Base-by-base conservation (phyloP, 2,113 vertebrate genomes). In the Pitta sordida region DNA sequence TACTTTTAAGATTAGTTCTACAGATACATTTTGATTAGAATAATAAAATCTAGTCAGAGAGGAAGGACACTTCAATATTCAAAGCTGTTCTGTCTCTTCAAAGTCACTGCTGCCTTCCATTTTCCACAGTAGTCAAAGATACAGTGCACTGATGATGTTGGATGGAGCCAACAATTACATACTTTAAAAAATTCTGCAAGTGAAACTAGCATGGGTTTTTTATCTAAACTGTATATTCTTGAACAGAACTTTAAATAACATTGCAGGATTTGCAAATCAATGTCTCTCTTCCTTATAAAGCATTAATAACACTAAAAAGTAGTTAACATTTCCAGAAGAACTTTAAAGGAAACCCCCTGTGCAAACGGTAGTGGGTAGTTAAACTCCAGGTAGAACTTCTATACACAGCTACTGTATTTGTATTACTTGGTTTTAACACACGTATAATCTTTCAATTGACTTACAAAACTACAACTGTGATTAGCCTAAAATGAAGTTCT, bases 151-250 rank as follows among this genome's bases (percentile, higher is more conserved):
- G 15, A 65, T 39, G 9, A 68, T 34, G 27, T 2, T 64, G 39
- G 9, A 62, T 11, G 14, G 13, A 9, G 12, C 12, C 41, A 44
- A 43, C 19, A 46, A 32, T 10, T 30, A 64, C 0, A 0, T 13
- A 12, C 29, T 64, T 79, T 70, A 18, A 5, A 6, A 32, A 80
- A 27, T 58, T 78, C 34, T n/a, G 4, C 34, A 68, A 52, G 60
- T 41, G 51, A 52, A 70, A 76, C 11, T 12, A 75, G 22, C 10
- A 41, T 29, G 2, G 1, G 8, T 37, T 91, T 85, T 36, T 64
- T 69, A 82, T 12, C 63, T 68, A 53, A 86, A 62, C 11, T 51
- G 14, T 17, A 10, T 21, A 56, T 32, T 15, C n/a, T 64, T 68
- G 55, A 81, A 70, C 8, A 64, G 70, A 81, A 41, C 26, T 15